Evolutionary conservation across 2,797 vertebrate genomes (phyloP).

Genomic region (Gymnothorax javanicus): DNA sequence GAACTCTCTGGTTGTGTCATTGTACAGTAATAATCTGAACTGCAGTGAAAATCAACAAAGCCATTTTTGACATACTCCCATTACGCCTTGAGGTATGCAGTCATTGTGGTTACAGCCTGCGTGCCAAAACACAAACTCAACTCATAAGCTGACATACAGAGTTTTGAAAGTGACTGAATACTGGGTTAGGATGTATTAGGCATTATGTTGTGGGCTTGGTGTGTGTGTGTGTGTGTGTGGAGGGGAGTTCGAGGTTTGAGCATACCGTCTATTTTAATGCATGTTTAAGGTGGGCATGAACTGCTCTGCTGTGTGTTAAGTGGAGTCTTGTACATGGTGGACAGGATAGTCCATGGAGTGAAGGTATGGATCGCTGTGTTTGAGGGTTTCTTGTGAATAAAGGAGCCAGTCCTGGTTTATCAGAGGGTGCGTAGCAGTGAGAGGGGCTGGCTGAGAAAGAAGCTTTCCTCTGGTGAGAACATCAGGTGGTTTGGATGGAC

Average conservation of each 20-base stretch:
- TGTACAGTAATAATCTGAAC: neutral
- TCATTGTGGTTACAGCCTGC: neutral
- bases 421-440: slow-evolving; percentile 75
- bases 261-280: too few relatives aligned
- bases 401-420: slow-evolving; percentile 57
- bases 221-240: neutral
- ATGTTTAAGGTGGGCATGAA: neutral
- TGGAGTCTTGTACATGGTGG: neutral
- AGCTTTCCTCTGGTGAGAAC: slow-evolving; percentile 73
- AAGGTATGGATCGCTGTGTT: neutral
- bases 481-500: slow-evolving; percentile 57
- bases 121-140: neutral
- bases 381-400: slow-evolving; percentile 1
- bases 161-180: neutral
- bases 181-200: neutral
- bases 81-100: too few relatives aligned
- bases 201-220: neutral
- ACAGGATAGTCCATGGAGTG: neutral
- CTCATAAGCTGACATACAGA: neutral
- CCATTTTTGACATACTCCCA: neutral
- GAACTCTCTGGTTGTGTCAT: neutral
- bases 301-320: neutral
- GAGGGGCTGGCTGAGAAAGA: slow-evolving; percentile 67
- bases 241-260: too few relatives aligned
- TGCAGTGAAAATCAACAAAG: neutral